A percentile compares a stretch with the other conserved stretches of the same genome.
phyloP scores from a whole-genome alignment of 2,888 invertebrate species.

The Dolichomitus sp. region DNA sequence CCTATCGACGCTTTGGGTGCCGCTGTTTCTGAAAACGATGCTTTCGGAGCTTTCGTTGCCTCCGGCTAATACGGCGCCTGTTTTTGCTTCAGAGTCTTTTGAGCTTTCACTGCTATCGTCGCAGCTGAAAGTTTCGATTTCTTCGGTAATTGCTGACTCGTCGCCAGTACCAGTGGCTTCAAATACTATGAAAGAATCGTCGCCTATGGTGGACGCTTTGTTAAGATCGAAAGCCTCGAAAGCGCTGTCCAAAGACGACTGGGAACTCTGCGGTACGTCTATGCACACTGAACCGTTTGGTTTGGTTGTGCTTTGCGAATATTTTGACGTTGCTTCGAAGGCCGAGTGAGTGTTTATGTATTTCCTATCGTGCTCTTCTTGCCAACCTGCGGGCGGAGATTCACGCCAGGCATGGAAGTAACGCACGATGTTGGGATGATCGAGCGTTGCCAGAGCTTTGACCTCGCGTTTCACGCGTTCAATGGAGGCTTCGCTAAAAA shows the following conservation, averaged over 20 bases:
- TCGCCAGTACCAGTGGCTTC: conserved; percentile 78
- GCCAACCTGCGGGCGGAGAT: conserved; percentile 96
- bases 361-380: conserved; percentile 91
- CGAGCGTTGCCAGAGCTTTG: conserved; percentile 96
- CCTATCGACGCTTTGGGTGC: conserved; percentile 15
- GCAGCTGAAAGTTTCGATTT: conserved; percentile 29
- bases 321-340: conserved; percentile 77
- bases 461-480: conserved; percentile 98
- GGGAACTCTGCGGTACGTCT: conserved; percentile 76
- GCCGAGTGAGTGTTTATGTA: conserved; percentile 86
- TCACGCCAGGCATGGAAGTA: conserved; percentile 99
- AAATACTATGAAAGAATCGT: conserved; percentile 87
- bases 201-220: conserved; percentile 58
- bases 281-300: conserved; percentile 76
- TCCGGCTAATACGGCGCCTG: not conserved
- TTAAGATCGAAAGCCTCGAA: conserved; percentile 79
- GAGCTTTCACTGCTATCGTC: conserved; percentile 40
- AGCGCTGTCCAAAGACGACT: conserved; percentile 81
- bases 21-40: conserved; percentile 54
- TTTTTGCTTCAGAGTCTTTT: conserved; percentile 4
- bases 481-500: conserved; percentile 91
- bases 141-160: conserved; percentile 75
- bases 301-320: conserved; percentile 73
- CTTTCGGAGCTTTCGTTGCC: conserved; percentile 48
- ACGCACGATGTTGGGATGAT: conserved; percentile 98